phyloP scores from a whole-genome alignment of 2,797 vertebrate species.

The Centropyge bicolor region DNA sequence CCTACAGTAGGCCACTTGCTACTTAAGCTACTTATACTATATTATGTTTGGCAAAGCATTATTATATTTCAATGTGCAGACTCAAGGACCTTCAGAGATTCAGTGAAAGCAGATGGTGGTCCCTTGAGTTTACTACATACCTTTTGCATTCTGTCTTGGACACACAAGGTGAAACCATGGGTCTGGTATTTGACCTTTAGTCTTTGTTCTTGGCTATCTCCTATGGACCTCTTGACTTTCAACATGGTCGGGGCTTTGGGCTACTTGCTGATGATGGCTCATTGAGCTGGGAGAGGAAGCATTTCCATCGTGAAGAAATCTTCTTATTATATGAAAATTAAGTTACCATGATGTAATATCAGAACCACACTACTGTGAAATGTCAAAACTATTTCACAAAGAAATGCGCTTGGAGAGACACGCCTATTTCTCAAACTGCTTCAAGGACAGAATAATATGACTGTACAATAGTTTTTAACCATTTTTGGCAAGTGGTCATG shows the following conservation, averaged over 20 bases:
- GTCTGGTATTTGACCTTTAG: conserved; percentile 64
- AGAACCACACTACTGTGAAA: neutral
- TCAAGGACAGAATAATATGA: conserved; percentile 25
- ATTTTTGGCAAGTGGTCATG: conserved; percentile 1
- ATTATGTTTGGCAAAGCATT: neutral
- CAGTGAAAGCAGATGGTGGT: conserved; percentile 25
- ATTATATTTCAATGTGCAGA: neutral
- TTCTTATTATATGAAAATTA: conserved; percentile 13
- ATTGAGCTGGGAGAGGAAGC: conserved; percentile 4
- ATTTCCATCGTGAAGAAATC: conserved; percentile 22
- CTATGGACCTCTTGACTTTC: conserved; percentile 43
- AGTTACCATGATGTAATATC: neutral
- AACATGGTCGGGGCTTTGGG: conserved; percentile 29
- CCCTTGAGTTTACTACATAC: conserved; percentile 7
- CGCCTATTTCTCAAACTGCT: conserved; percentile 2
- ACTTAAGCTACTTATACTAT: neutral
- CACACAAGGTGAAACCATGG: conserved; percentile 25
- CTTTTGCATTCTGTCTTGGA: conserved; percentile 4
- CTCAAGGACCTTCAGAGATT: conserved; percentile 1
- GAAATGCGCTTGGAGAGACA: neutral
- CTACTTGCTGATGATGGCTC: conserved; percentile 23
- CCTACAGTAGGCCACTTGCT: neutral
- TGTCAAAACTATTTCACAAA: conserved; percentile 2
- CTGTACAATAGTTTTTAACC: conserved; percentile 11
- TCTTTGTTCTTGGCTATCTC: conserved; percentile 51